Evolutionary conservation across 2,797 vertebrate genomes (phyloP), one percentile per base, ranked within the genome.

Genomic region (Gallinago nigripennis): DNA sequence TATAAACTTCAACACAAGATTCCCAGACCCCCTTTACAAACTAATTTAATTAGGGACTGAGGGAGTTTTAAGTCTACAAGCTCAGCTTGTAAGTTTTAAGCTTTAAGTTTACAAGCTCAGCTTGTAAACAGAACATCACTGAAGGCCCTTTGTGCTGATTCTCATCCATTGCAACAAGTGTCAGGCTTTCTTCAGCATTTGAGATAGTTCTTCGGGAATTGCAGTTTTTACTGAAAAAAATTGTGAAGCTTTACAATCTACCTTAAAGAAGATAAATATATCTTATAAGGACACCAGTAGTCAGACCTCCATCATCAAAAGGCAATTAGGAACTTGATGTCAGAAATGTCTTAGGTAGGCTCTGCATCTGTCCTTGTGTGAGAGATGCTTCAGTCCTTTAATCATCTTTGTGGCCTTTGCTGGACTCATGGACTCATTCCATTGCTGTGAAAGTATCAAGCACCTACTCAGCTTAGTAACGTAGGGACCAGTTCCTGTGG

Each of bases 131-230:
- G 75, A 77, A 31, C 51, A 28, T 70, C 33, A 58, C 31, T 70
- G 72, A 72, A 70, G 65, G 24, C 23, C 28, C 41, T 88, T 92
- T 25, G 57, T 76, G 57, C n/a, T 80, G 46, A 54, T 91, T 83
- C 25, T 76, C 16, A 54, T 65, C 27, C 30, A 16, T 54, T 86
- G 50, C 39, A 58, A 56, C 20, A 41, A 8, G 1, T 33, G 46
- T 68, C 31, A 86, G 53, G 37, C 8, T 8, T 81, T 50, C 37
- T 80, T 90, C 61, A 65, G 41, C n/a, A 30, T 75, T 50, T 50
- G n/a, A 60, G 35, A 48, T 25, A 45, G 23, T 68, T 68, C 39
- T 61, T 53, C 33, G 48, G 64, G 57, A 31, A 57, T 1, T 60
- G 30, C 8, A 45, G 8, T 56, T 78, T 65, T 75, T 61, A 37